These are phyloP conservation scores for Chymomyza procnemis DNA, from an alignment of 2,888 invertebrate species.

Conservation along the genomic window DNA sequence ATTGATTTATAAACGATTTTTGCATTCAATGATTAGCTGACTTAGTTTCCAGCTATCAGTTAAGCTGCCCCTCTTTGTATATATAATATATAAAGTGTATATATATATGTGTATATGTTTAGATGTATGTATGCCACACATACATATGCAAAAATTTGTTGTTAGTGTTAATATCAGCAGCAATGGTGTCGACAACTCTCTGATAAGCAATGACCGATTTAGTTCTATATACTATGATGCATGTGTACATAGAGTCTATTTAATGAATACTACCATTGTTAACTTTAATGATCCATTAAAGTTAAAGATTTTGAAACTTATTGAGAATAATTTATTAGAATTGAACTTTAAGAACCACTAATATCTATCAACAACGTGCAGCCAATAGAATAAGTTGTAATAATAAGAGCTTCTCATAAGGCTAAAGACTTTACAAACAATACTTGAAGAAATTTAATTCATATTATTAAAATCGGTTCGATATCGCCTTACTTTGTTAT, in stretches of 20 bases:
- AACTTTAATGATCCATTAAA: neutral
- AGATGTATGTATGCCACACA: no score
- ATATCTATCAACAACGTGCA: no score
- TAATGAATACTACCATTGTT: neutral
- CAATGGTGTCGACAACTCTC: conserved; percentile 15
- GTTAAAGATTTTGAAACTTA: no score
- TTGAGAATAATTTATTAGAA: no score
- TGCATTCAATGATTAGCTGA: conserved; percentile 28
- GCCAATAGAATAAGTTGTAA: no score
- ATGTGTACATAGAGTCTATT: neutral
- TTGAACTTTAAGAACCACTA: no score
- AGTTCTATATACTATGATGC: conserved; percentile 35
- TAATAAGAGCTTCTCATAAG: no score
- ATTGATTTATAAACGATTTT: conserved; percentile 64
- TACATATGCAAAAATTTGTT: neutral
- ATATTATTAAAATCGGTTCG: no score
- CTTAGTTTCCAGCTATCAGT: conserved; percentile 18
- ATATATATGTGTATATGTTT: no score
- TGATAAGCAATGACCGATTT: conserved; percentile 65
- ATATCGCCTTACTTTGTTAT: no score
- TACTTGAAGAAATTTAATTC: no score
- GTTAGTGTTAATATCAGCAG: neutral
- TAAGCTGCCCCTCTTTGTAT: conserved; percentile 20
- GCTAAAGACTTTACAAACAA: no score
- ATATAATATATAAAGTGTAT: neutral